Evolutionary conservation across 2,888 invertebrate species (phyloP), one percentile per base, ranked within the genome.

Genomic region (Dryocosmus kuriphilus): DNA sequence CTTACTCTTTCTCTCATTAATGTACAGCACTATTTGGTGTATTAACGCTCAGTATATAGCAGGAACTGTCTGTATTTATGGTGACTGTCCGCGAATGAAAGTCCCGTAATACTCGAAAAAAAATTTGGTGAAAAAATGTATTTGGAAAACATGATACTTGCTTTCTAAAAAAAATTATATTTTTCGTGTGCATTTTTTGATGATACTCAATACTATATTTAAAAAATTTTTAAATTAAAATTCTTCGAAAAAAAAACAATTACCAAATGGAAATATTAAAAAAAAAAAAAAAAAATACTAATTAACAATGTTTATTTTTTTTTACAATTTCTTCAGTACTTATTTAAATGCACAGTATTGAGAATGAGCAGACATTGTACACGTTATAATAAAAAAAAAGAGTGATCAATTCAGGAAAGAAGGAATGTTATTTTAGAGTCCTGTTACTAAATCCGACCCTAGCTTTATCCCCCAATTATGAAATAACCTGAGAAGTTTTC

Each of bases 11-110:
- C 76, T 79, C 75, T 79, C 76, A 76, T 27, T 74, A 79, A 79
- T 83, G 80, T 83, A 85, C 86, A 85, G 85, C 88, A 88, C 86
- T 89, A 89, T 89, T 89, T 89, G 89, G 89, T 89, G 89, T 89
- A 86, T 84, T 85, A 89, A 88, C 86, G 88, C 88, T 88, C 87
- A 87, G 83, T 83, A 78, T 85, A 86, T 85, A 88, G 86, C 88
- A 89, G 89, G 89, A 89, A 89, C 89, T 89, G 88, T 89, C 88
- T 81, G 85, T 87, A 85, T 85, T 86, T 77, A 78, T 77, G 76
- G 61, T 80, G 77, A 79, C 79, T 80, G 85, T 83, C 81, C 79
- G 83, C 82, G 77, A 79, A 82, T 79, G 62, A 81, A 82, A 81
- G 75, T 78, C 79, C 79, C 27, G 27, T 27, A 60, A 60, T 16